Conservation (phyloP, 2,888 invertebrate genomes). For the Allolobophora icterica region DNA sequence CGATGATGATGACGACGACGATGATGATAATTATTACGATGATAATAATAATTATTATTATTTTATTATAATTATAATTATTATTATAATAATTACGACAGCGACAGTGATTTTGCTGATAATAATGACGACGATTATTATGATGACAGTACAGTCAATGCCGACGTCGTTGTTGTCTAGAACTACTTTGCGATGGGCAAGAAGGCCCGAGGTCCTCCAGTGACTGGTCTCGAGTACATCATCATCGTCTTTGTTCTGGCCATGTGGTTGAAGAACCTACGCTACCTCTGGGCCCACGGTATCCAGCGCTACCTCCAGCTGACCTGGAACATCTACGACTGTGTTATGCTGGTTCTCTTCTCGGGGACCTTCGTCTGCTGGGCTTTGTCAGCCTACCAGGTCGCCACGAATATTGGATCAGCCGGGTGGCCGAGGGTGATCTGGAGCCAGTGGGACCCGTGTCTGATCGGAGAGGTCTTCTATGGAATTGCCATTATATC, state of each 20-base stretch:
- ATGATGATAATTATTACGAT: too few species aligned
- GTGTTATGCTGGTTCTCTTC: constrained; percentile 75
- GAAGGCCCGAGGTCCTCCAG: background rate
- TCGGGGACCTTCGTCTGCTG: constrained; percentile 79
- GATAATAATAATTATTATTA: too few species aligned
- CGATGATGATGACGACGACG: too few species aligned
- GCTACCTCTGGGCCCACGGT: constrained; percentile 25
- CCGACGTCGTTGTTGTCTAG: background rate
- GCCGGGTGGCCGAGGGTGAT: constrained; percentile 71
- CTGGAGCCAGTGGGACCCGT: constrained; percentile 74
- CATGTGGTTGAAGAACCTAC: constrained; percentile 30
- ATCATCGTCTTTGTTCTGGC: constrained; percentile 28
- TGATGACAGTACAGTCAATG: background rate
- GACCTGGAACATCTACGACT: constrained; percentile 64
- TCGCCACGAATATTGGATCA: constrained; percentile 54
- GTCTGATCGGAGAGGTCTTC: constrained; percentile 74
- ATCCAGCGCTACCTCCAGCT: constrained; percentile 25
- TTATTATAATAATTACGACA: too few species aligned
- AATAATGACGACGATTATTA: background rate
- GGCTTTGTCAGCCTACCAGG: constrained; percentile 71
- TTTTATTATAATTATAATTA: too few species aligned
- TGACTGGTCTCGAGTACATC: background rate
- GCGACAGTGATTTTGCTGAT: background rate
- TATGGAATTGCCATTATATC: constrained; percentile 75
- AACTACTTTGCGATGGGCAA: background rate